phyloP scores from a whole-genome alignment of 2,888 invertebrate species.

The Macaria liturata region DNA sequence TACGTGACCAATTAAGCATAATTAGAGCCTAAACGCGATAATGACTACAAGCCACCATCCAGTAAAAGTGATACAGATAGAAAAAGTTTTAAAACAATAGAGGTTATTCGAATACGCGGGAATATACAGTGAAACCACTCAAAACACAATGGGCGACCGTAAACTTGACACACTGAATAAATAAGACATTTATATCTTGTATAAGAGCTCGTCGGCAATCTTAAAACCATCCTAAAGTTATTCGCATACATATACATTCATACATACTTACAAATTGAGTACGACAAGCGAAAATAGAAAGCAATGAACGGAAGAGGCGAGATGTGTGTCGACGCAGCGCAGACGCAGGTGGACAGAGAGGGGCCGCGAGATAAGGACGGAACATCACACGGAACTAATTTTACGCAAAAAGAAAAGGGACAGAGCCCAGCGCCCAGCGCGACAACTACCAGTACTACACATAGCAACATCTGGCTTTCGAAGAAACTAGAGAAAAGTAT shows the following conservation, averaged over 20 bases:
- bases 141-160: constrained; percentile 50
- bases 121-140: constrained; percentile 47
- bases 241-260: constrained; percentile 51
- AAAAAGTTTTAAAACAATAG: constrained; percentile 36
- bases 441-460: constrained; percentile 64
- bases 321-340: constrained; percentile 72
- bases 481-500: constrained; percentile 68
- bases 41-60: constrained; percentile 23
- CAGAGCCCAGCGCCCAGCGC: constrained; percentile 55
- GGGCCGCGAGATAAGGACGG: constrained; percentile 58
- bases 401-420: constrained; percentile 66
- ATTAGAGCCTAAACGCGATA: constrained; percentile 30
- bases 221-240: constrained; percentile 46
- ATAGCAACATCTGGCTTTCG: constrained; percentile 66
- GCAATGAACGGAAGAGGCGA: constrained; percentile 71
- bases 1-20: constrained; percentile 26
- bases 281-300: constrained; percentile 79
- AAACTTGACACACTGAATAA: constrained; percentile 53
- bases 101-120: constrained; percentile 34
- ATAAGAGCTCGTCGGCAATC: constrained; percentile 30
- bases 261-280: constrained; percentile 58
- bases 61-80: constrained; percentile 35
- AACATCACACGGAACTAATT: constrained; percentile 54
- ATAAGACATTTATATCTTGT: constrained; percentile 30
- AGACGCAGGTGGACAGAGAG: constrained; percentile 68